phyloP scores from a whole-genome alignment of 1,140 invertebrate genomes.

The Leptinotarsa defecta region DNA sequence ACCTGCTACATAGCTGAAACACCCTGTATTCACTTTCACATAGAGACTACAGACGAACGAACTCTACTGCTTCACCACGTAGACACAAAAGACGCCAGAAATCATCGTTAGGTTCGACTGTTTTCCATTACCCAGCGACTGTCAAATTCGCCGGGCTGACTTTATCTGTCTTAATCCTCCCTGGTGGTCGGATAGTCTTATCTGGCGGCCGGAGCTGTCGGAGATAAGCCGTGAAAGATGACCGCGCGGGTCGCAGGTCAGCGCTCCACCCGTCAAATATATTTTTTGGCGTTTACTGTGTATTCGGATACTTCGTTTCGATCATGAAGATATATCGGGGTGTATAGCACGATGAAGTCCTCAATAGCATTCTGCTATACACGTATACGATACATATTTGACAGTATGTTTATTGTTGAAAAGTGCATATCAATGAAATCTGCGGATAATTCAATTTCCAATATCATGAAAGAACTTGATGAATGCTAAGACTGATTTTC shows the following conservation, averaged over 20 bases:
- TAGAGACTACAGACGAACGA: not conserved
- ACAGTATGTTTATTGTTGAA: no score
- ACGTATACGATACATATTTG: no score
- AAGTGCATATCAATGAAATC: no score
- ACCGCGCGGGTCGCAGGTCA: not conserved
- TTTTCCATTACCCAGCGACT: not conserved
- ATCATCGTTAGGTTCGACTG: not conserved
- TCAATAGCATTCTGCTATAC: no score
- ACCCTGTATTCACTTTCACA: not conserved
- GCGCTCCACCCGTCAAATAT: not conserved
- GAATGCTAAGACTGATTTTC: no score
- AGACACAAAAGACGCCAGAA: conserved; percentile 5
- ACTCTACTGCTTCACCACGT: not conserved
- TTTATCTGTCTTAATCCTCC: conserved; percentile 8
- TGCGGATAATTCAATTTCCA: no score
- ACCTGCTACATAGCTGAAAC: no score
- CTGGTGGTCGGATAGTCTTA: not conserved
- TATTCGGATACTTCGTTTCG: conserved; percentile 2
- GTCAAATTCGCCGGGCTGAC: not conserved
- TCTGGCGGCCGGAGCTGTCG: not conserved
- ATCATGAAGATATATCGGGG: not conserved
- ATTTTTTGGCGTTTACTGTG: conserved; percentile 2
- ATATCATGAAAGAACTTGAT: no score
- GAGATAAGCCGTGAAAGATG: conserved; percentile 5
- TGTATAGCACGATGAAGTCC: no score